phyloP scores from a whole-genome alignment of 2,113 vertebrate species.

The Puffinus mauretanicus region DNA sequence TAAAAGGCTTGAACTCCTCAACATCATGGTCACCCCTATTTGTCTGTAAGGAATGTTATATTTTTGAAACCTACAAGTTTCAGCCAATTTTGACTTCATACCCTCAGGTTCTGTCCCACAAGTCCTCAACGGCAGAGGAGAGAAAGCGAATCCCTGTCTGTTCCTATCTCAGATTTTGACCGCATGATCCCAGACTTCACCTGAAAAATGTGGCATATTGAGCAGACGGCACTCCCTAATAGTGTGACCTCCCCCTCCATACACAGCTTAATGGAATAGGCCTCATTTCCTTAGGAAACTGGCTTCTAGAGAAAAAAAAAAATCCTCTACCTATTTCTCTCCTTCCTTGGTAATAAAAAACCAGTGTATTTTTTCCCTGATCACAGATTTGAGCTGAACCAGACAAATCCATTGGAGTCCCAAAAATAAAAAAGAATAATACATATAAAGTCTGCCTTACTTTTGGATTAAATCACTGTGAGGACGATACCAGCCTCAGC shows the following conservation, averaged over 20 bases:
- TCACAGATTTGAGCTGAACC: neutral
- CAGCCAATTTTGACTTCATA: neutral
- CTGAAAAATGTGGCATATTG: neutral
- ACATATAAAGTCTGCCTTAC: neutral
- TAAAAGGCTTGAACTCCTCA: neutral
- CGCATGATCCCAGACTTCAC: neutral
- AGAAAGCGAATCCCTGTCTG: neutral
- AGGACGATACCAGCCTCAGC: neutral
- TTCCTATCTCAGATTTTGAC: neutral
- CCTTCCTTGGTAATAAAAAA: neutral
- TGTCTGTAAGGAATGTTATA: neutral
- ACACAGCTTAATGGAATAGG: neutral
- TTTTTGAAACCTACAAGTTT: neutral
- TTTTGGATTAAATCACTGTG: neutral
- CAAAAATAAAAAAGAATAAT: neutral
- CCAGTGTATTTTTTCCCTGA: neutral
- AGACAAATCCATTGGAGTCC: neutral
- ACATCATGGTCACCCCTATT: too few relatives aligned
- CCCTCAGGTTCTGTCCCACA: neutral
- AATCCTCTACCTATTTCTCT: neutral
- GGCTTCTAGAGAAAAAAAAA: neutral
- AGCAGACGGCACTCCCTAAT: neutral
- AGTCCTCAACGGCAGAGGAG: neutral
- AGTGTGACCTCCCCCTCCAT: neutral
- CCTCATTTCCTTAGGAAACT: conserved; percentile 50